Base-by-base conservation (phyloP, 92 coral and sea anemone species). In the Isaurus tuberculatus region DNA sequence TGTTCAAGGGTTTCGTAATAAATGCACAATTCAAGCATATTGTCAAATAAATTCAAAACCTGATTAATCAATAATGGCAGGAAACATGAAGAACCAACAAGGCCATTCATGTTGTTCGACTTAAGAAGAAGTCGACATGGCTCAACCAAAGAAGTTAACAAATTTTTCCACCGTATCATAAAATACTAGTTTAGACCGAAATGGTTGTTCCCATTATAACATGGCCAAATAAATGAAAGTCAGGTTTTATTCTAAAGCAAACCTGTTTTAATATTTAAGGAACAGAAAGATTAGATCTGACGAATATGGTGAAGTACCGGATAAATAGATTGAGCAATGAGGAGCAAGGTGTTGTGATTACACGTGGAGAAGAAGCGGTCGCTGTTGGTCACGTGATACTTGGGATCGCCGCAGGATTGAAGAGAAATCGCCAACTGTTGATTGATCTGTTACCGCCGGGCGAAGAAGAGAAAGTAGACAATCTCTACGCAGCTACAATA, bases 371-470 rank as follows among this genome's bases (percentile, higher is more conserved):
- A 9, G 97, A 93, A 70, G 72, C 90, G 10, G 65, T 92, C 31
- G 93, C 93, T 13, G 88, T 92, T 89, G 96, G 96, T 53, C 90
- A 53, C 49, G 93, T 92, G 85, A 44, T 90, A 43, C 65, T 88
- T 4, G 96, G 96, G n/a, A 85, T 92, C 53, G 86, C 92, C 36
- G 96, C 96, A 13, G 96, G 96, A 10, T 36, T 90, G 72, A 83
- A 68, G 75, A 86, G 93, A 2, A 75, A 92, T 28, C 51, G 33
- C 7, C 79, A 87, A 26, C 37, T 83, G 32, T 82, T 88, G 51
- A 89, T 93, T 22, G 75, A 9, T 8, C 44, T 33, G 34, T 84
- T 91, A 90, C 78, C 88, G 3, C 60, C 91, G 3, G 91, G 66
- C 23, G 91, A 93, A 8, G 81, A 78, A 9, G 75, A 73, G 23